Percentiles rank a stretch among this genome's conserved stretches.
These are phyloP conservation scores for Hydrophis major DNA, from an alignment of 2,797 vertebrate genomes.

Conservation along the genomic window DNA sequence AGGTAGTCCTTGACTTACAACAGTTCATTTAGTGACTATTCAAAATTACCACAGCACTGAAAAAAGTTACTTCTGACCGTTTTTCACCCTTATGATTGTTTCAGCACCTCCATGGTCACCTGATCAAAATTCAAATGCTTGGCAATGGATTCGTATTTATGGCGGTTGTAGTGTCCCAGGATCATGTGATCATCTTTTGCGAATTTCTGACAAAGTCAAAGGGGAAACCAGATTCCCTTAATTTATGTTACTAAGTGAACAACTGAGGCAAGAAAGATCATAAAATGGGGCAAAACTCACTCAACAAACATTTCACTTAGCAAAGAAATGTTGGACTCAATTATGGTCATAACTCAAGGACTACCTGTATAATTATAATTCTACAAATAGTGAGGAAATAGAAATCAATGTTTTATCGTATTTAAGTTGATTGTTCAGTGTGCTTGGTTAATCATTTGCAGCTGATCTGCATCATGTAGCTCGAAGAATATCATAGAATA, in stretches of 20 bases:
- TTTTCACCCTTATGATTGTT: no score
- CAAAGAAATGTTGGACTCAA: not conserved
- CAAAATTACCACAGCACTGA: no score
- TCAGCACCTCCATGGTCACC: no score
- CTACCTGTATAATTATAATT: not conserved
- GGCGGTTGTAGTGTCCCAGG: not conserved
- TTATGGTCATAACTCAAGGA: not conserved
- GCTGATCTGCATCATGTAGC: not conserved
- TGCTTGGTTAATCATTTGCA: not conserved
- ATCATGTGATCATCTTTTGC: not conserved
- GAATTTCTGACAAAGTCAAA: not conserved
- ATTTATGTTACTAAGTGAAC: not conserved
- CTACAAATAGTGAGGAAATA: not conserved
- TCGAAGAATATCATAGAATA: not conserved
- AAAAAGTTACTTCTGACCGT: no score
- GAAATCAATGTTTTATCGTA: not conserved
- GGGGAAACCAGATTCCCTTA: not conserved
- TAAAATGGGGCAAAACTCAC: not conserved
- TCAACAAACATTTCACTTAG: not conserved
- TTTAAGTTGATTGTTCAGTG: not conserved
- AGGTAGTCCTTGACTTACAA: no score
- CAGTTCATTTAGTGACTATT: no score
- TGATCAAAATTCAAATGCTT: no score
- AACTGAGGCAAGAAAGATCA: not conserved
- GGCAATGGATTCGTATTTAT: no score